A percentile compares a stretch with the other conserved stretches of the same genome.
Evolutionary conservation across 1,140 invertebrate genomes (phyloP).

Genomic region (Himalopsyche phryganea): DNA sequence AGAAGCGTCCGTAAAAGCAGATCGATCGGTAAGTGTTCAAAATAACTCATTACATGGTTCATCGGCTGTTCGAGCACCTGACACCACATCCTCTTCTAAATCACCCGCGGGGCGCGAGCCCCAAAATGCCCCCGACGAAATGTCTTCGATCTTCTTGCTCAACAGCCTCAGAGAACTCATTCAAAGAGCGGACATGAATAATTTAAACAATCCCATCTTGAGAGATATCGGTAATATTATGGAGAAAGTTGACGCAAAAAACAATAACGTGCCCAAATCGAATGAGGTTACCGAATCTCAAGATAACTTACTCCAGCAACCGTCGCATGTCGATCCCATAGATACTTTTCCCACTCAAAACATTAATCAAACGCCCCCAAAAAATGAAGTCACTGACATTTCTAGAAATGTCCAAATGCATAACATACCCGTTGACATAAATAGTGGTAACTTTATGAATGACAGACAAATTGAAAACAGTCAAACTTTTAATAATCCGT

Average conservation of each 20-base stretch:
- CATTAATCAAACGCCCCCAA: not conserved
- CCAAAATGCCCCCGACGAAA: slow-evolving; percentile 1
- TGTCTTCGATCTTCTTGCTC: slow-evolving; percentile 16
- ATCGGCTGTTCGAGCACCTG: slow-evolving; percentile 10
- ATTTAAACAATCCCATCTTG: slow-evolving; percentile 19
- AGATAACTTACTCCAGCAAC: too few species aligned
- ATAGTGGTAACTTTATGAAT: too few species aligned
- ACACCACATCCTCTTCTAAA: slow-evolving; percentile 24
- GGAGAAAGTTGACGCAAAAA: slow-evolving; percentile 22
- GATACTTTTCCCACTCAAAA: slow-evolving; percentile 5
- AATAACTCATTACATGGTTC: slow-evolving; percentile 13
- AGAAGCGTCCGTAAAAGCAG: slow-evolving; percentile 30
- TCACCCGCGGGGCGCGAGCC: too few species aligned
- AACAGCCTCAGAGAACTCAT: slow-evolving; percentile 24
- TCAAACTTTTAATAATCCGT: too few species aligned
- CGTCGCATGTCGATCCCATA: not conserved
- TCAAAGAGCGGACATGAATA: slow-evolving; percentile 15
- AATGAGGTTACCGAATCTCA: too few species aligned
- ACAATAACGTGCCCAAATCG: not conserved
- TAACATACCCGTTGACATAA: too few species aligned
- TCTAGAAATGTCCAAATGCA: too few species aligned
- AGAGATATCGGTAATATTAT: slow-evolving; percentile 31
- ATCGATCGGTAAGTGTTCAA: slow-evolving; percentile 29
- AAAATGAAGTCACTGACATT: not conserved
- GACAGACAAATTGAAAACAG: too few species aligned